Percentiles rank a stretch among this genome's conserved stretches.
These are phyloP conservation scores for Seriola aureovittata DNA, from an alignment of 2,113 vertebrate species.

Conservation along the genomic window DNA sequence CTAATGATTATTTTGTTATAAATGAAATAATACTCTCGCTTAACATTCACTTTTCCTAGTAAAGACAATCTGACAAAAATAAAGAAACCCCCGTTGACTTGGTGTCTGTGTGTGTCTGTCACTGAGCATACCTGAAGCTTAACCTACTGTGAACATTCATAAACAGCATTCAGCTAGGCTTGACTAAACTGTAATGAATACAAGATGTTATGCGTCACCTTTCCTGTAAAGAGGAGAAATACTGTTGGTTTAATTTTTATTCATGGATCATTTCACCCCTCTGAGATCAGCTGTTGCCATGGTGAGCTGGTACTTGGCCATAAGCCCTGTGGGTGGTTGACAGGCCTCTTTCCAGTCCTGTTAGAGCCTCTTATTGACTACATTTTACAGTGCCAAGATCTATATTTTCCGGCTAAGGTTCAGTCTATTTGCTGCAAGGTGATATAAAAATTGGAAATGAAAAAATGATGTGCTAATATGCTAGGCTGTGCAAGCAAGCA, in stretches of 20 bases:
- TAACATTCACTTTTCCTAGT: background rate
- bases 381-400: constrained; percentile 11
- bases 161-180: background rate
- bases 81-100: background rate
- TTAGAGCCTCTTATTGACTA: constrained; percentile 10
- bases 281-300: constrained; percentile 64
- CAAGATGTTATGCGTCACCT: background rate
- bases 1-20: background rate
- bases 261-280: constrained; percentile 44
- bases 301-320: constrained; percentile 60
- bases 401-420: background rate
- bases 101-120: background rate
- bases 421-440: background rate
- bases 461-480: background rate
- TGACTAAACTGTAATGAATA: background rate
- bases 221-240: background rate
- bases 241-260: constrained; percentile 28
- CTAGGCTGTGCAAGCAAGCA: too few species aligned
- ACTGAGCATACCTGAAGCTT: constrained; percentile 10
- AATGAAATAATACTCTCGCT: background rate
- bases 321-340: constrained; percentile 41
- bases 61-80: background rate
- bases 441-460: background rate
- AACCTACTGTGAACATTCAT: constrained; percentile 21
- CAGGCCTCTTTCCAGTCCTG: constrained; percentile 38